These are phyloP conservation scores for Tinea trinotella DNA, from an alignment of 2,888 invertebrate species.

Conservation along the genomic window DNA sequence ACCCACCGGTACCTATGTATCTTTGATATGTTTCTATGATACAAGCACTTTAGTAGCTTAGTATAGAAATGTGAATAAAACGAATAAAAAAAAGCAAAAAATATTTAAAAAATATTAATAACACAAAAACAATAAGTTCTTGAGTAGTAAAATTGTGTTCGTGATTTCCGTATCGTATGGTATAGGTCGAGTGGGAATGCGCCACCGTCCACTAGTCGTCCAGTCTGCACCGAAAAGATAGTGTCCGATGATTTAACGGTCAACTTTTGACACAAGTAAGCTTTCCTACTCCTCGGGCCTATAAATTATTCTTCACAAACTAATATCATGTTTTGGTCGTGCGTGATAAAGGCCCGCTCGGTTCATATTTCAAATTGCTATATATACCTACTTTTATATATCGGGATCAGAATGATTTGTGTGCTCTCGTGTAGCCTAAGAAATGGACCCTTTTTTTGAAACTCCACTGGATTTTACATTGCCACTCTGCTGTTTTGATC, in stretches of 20 bases:
- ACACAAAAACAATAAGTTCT: too few relatives aligned
- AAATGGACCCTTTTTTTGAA: constrained; percentile 29
- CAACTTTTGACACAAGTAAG: constrained; percentile 77
- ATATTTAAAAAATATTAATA: too few relatives aligned
- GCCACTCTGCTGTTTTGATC: too few relatives aligned
- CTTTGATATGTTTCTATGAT: too few relatives aligned
- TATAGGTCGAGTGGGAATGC: constrained; percentile 39
- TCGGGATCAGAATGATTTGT: constrained; percentile 38
- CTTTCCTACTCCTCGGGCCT: constrained; percentile 63
- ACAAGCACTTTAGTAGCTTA: too few relatives aligned
- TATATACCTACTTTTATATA: constrained; percentile 35
- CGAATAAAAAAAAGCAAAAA: too few relatives aligned
- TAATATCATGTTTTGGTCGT: constrained; percentile 42
- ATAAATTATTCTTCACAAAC: constrained; percentile 70
- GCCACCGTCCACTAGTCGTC: constrained; percentile 47
- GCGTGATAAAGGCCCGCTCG: constrained; percentile 38
- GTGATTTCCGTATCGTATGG: too few relatives aligned
- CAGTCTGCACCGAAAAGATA: constrained; percentile 79
- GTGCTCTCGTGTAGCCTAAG: constrained; percentile 31
- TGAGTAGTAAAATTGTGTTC: too few relatives aligned
- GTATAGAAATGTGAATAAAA: too few relatives aligned
- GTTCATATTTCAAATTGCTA: constrained; percentile 56
- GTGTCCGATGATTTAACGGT: constrained; percentile 78
- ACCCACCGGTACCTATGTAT: too few relatives aligned
- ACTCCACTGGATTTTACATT: background rate